Percentiles rank a stretch among this genome's conserved stretches.
These are phyloP conservation scores for Astropecten irregularis DNA, from an alignment of 53 echinoderm and acorn worm species.

Conservation along the genomic window DNA sequence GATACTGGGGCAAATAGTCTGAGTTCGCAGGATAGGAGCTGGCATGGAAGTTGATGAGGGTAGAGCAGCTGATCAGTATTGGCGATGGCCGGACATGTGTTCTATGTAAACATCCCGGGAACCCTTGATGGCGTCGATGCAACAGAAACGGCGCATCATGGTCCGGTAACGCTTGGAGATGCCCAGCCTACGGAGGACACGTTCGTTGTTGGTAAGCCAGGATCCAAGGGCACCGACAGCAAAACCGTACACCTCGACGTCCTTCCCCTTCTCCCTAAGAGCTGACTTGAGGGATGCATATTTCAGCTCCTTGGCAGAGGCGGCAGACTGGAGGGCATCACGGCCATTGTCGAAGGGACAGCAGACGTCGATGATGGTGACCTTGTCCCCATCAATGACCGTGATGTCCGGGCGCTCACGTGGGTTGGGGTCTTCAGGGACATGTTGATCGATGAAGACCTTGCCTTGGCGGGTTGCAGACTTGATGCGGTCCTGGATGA, in stretches of 20 bases:
- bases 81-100: neutral
- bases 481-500: neutral
- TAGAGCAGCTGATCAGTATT: too few species aligned
- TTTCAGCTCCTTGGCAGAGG: neutral
- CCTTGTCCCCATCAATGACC: slow-evolving; percentile 33
- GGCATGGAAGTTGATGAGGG: too few species aligned
- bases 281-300: slow-evolving; percentile 3
- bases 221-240: slow-evolving; percentile 6
- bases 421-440: slow-evolving; percentile 37
- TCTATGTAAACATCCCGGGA: slow-evolving; percentile 8
- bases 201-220: slow-evolving; percentile 14
- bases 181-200: slow-evolving; percentile 11
- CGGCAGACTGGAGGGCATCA: neutral
- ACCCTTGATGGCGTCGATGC: slow-evolving; percentile 19
- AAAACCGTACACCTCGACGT: slow-evolving; percentile 28
- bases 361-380: slow-evolving; percentile 38
- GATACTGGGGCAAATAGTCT: too few species aligned
- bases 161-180: slow-evolving; percentile 1
- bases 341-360: slow-evolving; percentile 31
- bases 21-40: too few species aligned
- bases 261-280: neutral
- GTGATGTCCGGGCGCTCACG: slow-evolving; percentile 37
- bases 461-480: neutral
- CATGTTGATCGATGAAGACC: slow-evolving; percentile 18
- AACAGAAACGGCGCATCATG: neutral